Base-by-base conservation (phyloP, 2,888 invertebrate genomes). In the Drosophila mercatorum region DNA sequence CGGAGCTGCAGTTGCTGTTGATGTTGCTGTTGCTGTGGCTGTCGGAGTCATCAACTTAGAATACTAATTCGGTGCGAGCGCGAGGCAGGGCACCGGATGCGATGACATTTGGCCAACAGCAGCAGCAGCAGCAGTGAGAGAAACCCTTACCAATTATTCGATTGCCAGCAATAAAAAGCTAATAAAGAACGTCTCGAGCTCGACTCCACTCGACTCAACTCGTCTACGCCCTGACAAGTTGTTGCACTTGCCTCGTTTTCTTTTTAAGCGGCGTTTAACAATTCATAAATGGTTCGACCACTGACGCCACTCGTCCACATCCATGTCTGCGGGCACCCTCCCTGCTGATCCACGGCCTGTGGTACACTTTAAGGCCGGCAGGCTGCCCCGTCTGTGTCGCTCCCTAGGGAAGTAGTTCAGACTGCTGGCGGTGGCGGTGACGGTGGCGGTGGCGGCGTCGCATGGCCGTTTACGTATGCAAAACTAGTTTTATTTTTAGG, bases 401-500 rank as follows among this genome's bases (percentile, higher is more conserved):
- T 71, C 77, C 89, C 75, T 78, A 78, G 88, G 90, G 88, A 87
- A 87, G 90, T 89, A 87, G 88, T 87, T 83, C 90, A 89, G 90
- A 83, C 83, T 46, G 58, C 83, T 26, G 58, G 46, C 22, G 43
- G 0, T 5, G 43, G 17, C 3, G 56, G 41, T 12, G 43, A 41
- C n/a, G 40, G 43, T 12, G 43, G 55, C n/a, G 40, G 43, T n/a
- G 40, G 26, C 36, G 52, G 22, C 52, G 83, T 68, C 75, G 40
- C 55, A 69, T 57, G 57, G 72, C 63, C 71, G 83, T 73, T 87
- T 89, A 80, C 62, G 88, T 89, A 89, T 87, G 87, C 90, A 88
- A 89, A 83, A 87, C 88, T 86, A 89, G 90, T 87, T 87, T 88
- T 73, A 64, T 68, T 85, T 89, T 83, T 79, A 85, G 85, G 88